These are phyloP conservation scores for Sylvia borin DNA, from an alignment of 2,797 vertebrate genomes.

Conservation along the genomic window DNA sequence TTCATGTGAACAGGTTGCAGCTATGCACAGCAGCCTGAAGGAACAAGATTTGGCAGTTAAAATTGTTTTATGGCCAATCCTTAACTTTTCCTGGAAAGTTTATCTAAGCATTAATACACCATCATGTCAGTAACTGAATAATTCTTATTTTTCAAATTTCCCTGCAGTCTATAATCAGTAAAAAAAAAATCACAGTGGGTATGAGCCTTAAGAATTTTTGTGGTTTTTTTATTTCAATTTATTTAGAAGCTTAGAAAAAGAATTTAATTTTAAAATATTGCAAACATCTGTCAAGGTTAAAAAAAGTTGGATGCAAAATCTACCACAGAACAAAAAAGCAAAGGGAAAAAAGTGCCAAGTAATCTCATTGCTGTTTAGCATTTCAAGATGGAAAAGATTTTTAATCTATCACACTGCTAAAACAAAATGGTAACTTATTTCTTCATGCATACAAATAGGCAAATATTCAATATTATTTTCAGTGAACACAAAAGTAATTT, in stretches of 20 bases:
- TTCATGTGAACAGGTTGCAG: neutral
- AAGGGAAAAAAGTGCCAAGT: neutral
- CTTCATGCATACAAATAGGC: neutral
- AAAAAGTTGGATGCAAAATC: constrained; percentile 20
- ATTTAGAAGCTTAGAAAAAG: neutral
- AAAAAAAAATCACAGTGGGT: neutral
- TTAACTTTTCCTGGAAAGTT: neutral
- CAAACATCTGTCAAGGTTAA: neutral
- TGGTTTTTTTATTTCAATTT: neutral
- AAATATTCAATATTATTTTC: neutral
- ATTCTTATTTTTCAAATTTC: neutral
- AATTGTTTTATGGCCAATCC: neutral
- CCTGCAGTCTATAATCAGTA: neutral
- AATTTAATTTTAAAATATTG: constrained; percentile 49
- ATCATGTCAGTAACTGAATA: neutral
- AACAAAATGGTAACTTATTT: constrained; percentile 21
- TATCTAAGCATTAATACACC: neutral
- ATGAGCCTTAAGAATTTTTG: neutral
- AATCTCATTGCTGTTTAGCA: constrained; percentile 48
- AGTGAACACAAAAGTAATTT: neutral
- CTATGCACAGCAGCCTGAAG: neutral
- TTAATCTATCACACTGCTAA: constrained; percentile 35
- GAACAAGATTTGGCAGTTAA: neutral
- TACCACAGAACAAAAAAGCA: constrained; percentile 35
- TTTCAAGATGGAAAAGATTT: constrained; percentile 44